Evolutionary conservation across 2,797 vertebrate species (phyloP).

Genomic region (Anguilla obscura): DNA sequence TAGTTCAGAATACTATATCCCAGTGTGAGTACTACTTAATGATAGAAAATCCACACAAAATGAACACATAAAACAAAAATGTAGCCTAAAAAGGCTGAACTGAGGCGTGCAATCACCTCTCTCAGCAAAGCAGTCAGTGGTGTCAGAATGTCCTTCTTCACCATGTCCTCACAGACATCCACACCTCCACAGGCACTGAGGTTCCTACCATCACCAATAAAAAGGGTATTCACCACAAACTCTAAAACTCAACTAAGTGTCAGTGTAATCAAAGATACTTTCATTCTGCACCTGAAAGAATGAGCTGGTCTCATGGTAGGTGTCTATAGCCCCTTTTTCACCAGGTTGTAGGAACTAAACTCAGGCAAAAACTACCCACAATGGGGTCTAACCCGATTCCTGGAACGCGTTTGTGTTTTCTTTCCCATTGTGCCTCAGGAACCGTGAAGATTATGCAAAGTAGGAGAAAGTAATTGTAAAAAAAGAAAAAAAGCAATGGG

Average conservation of each 20-base stretch:
- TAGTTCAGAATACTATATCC: too few relatives aligned
- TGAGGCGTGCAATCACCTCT: slow-evolving; percentile 75
- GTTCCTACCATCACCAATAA: slow-evolving; percentile 74
- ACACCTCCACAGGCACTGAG: slow-evolving; percentile 93
- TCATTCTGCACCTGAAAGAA: not conserved
- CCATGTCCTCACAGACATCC: slow-evolving; percentile 97
- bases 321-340: too few relatives aligned
- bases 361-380: too few relatives aligned
- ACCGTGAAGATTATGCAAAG: too few relatives aligned
- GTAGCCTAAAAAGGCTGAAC: not conserved
- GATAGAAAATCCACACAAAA: not conserved
- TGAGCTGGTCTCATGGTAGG: not conserved
- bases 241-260: not conserved
- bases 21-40: not conserved
- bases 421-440: too few relatives aligned
- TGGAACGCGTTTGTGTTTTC: too few relatives aligned
- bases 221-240: not conserved
- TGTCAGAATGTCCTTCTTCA: slow-evolving; percentile 91
- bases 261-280: not conserved
- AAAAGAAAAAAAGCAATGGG: too few relatives aligned
- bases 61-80: not conserved
- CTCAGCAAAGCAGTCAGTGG: slow-evolving; percentile 86
- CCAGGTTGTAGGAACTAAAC: too few relatives aligned
- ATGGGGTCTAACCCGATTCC: too few relatives aligned
- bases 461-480: too few relatives aligned